A percentile compares a stretch with the other conserved stretches of the same genome.
Conservation (phyloP, 1,140 invertebrate genomes). For the Procambarus virginalis region DNA sequence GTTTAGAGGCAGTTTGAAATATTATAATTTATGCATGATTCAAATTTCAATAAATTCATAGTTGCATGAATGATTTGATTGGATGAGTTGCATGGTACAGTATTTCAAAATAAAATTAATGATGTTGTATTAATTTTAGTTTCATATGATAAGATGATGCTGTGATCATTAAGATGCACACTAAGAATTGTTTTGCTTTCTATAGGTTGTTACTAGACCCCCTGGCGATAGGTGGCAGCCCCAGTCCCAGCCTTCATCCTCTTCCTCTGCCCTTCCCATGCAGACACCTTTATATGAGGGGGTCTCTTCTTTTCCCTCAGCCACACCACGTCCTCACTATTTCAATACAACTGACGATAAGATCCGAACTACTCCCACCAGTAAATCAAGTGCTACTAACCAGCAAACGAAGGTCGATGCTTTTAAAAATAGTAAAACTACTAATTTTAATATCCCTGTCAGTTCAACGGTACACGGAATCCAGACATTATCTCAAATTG, state of each 20-base stretch:
- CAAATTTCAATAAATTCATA: slow-evolving; percentile 22
- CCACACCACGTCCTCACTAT: slow-evolving; percentile 25
- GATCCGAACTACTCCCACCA: not conserved
- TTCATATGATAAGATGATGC: slow-evolving; percentile 31
- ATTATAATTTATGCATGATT: slow-evolving; percentile 45
- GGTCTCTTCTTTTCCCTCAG: not conserved
- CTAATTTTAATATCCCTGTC: slow-evolving; percentile 4
- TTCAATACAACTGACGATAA: slow-evolving; percentile 15
- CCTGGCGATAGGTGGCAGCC: slow-evolving; percentile 62
- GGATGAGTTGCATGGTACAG: slow-evolving; percentile 45
- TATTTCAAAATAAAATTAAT: slow-evolving; percentile 25
- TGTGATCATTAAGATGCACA: slow-evolving; percentile 50
- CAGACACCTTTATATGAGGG: slow-evolving; percentile 29
- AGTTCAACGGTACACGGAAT: not conserved
- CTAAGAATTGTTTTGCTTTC: slow-evolving; percentile 66
- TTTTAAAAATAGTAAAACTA: slow-evolving; percentile 39
- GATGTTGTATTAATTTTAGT: slow-evolving; percentile 37
- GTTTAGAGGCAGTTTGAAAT: slow-evolving; percentile 14
- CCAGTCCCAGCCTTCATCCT: slow-evolving; percentile 58
- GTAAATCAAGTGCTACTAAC: slow-evolving; percentile 30
- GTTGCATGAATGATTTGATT: slow-evolving; percentile 49
- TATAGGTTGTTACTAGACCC: slow-evolving; percentile 66
- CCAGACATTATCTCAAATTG: not conserved
- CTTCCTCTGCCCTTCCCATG: slow-evolving; percentile 48
- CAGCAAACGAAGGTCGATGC: slow-evolving; percentile 34